A percentile compares a stretch with the other conserved stretches of the same genome.
Conservation (phyloP, 2,888 invertebrate genomes). For the Leptopterna dolabrata region DNA sequence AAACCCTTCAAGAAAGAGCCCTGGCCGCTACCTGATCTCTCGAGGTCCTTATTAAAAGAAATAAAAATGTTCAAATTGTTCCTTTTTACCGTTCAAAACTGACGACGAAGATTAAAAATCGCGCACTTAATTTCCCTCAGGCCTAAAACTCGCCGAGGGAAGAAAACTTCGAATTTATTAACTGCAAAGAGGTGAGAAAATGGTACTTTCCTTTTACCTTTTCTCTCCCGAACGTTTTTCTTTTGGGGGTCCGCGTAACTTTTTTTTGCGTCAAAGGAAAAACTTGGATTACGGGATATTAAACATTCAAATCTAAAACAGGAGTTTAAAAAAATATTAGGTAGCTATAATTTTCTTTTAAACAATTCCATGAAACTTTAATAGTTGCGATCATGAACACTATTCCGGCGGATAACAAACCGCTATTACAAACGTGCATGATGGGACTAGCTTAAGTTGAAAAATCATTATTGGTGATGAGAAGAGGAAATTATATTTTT, state of each 20-base stretch:
- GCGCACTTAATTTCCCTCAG: conserved; percentile 41
- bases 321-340: neutral
- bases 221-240: neutral
- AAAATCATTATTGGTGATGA: too few relatives aligned
- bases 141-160: neutral
- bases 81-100: neutral
- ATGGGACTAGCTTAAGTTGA: too few relatives aligned
- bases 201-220: neutral
- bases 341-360: too few relatives aligned
- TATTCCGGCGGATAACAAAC: too few relatives aligned
- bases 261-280: neutral
- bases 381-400: too few relatives aligned
- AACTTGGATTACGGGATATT: neutral
- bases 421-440: too few relatives aligned
- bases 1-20: neutral
- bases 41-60: conserved; percentile 18
- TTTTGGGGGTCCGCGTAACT: neutral
- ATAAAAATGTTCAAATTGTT: conserved; percentile 23
- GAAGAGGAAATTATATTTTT: too few relatives aligned
- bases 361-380: too few relatives aligned
- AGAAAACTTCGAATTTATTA: conserved; percentile 13
- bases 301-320: neutral
- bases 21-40: neutral
- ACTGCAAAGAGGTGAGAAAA: neutral
- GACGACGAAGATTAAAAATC: conserved; percentile 46